Evolutionary conservation across 2,888 invertebrate species (phyloP).

Genomic region (Callosobruchus maculatus): DNA sequence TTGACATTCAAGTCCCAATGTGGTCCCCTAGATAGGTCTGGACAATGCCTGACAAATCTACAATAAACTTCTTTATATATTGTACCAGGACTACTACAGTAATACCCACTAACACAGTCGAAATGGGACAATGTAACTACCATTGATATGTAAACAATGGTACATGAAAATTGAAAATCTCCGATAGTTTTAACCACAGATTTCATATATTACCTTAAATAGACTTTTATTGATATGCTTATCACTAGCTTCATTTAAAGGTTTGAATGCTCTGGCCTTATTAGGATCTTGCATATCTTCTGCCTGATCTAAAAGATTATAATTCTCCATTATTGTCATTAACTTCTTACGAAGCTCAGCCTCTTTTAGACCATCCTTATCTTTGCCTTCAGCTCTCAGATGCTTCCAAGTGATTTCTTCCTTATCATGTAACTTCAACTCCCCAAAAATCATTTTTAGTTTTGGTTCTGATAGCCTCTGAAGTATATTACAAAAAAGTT

Average conservation of each 20-base stretch:
- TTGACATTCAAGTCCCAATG: no score
- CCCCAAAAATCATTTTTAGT: conserved; percentile 81
- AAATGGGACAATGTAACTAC: no score
- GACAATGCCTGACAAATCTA: no score
- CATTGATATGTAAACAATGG: no score
- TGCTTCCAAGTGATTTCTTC: conserved; percentile 84
- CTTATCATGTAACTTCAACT: conserved; percentile 88
- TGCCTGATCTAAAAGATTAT: conserved; percentile 76
- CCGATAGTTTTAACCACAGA: not conserved
- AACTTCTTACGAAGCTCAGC: conserved; percentile 76
- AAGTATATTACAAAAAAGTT: conserved; percentile 21
- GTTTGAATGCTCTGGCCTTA: conserved; percentile 56
- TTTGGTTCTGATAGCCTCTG: conserved; percentile 80
- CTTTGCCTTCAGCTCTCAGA: conserved; percentile 75
- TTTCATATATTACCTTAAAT: conserved; percentile 54
- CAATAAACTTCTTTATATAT: no score
- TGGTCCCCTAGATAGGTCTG: no score
- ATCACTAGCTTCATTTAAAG: conserved; percentile 51
- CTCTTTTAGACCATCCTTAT: conserved; percentile 83
- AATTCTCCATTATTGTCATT: conserved; percentile 76
- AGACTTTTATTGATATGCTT: conserved; percentile 69
- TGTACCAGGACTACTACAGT: no score
- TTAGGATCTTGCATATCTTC: conserved; percentile 62
- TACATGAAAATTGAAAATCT: no score
- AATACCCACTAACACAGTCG: no score